Conservation (phyloP, 2,797 vertebrate genomes). For the Myotis findleyi region DNA sequence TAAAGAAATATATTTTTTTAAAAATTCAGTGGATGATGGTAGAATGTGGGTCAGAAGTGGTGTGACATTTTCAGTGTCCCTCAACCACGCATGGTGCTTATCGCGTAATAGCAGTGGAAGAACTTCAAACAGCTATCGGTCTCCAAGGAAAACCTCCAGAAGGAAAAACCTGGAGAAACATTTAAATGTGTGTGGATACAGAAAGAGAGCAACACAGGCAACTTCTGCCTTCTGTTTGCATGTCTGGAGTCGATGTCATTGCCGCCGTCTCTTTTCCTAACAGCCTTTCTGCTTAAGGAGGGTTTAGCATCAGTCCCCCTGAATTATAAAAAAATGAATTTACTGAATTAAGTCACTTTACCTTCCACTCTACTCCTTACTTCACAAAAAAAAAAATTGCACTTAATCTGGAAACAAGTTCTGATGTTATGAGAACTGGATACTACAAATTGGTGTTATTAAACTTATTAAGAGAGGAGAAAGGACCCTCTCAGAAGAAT, state of each 20-base stretch:
- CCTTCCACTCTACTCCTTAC: not conserved
- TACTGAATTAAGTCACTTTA: not conserved
- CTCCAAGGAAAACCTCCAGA: not conserved
- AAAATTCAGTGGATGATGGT: not conserved
- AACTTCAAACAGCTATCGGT: not conserved
- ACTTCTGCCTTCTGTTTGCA: not conserved
- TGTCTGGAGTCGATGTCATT: not conserved
- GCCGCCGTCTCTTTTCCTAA: not conserved
- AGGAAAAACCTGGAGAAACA: not conserved
- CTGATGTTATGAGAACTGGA: conserved; percentile 27
- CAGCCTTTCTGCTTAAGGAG: not conserved
- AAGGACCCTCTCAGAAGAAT: not conserved
- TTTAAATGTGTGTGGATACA: not conserved
- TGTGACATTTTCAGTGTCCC: not conserved
- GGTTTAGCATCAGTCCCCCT: not conserved
- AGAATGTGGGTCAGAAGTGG: not conserved
- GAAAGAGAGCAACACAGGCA: not conserved
- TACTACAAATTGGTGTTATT: conserved; percentile 28
- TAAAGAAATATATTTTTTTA: too few species aligned
- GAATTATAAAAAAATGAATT: conserved; percentile 7
- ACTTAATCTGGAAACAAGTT: conserved; percentile 55
- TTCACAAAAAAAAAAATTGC: conserved; percentile 43
- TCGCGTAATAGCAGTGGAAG: not conserved
- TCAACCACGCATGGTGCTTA: not conserved
- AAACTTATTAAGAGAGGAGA: not conserved